Percentiles rank a stretch among this genome's conserved stretches.
These are phyloP conservation scores for Chelonia mydas DNA, from an alignment of 2,797 vertebrate species.

Conservation along the genomic window DNA sequence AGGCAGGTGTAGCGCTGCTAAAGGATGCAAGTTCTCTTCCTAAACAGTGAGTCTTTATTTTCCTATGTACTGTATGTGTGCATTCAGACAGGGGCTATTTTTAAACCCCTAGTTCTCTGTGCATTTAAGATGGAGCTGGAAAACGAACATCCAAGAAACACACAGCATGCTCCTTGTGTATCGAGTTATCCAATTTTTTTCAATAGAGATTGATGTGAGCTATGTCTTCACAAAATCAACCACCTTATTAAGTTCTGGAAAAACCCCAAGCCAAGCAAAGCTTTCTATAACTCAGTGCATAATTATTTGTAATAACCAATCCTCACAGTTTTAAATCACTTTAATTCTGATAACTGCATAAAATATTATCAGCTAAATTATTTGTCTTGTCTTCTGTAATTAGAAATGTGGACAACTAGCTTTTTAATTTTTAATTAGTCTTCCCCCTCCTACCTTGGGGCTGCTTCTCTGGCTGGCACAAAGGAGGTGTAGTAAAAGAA, in stretches of 20 bases:
- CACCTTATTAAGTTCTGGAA: background rate
- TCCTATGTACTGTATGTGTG: background rate
- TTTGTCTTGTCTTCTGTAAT: too few relatives aligned
- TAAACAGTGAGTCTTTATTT: slow-evolving; percentile 84
- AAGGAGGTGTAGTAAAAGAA: background rate
- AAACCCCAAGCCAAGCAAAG: background rate
- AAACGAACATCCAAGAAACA: background rate
- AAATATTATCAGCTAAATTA: too few relatives aligned
- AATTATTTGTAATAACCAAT: background rate
- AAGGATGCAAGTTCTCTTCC: slow-evolving; percentile 89
- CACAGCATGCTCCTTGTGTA: background rate
- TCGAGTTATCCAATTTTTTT: background rate
- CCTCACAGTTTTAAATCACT: background rate
- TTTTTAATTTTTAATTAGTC: too few relatives aligned
- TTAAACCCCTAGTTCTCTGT: background rate
- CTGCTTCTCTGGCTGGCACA: background rate
- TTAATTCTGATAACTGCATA: too few relatives aligned
- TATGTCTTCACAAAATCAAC: background rate
- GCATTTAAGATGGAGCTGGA: background rate
- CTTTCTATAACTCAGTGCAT: background rate
- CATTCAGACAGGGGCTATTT: background rate
- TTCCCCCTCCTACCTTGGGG: too few relatives aligned
- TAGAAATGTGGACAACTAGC: too few relatives aligned
- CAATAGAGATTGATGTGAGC: background rate
- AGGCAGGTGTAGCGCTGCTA: slow-evolving; percentile 91